These are phyloP conservation scores for Platalea minor DNA, from an alignment of 2,797 vertebrate genomes.

Conservation along the genomic window DNA sequence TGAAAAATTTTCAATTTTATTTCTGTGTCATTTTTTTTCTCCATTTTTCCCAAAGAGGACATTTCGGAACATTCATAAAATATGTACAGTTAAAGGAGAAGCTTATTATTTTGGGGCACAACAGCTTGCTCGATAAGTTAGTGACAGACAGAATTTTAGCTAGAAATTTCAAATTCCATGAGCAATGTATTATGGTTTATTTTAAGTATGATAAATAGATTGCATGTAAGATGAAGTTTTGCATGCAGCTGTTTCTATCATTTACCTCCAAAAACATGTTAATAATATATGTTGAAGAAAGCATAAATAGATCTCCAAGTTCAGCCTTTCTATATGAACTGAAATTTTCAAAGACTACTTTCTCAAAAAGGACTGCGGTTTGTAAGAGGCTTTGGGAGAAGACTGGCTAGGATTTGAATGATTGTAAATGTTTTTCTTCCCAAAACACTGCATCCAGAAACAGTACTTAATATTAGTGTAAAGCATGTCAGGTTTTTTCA, in stretches of 20 bases:
- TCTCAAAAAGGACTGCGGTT: neutral
- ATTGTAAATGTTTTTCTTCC: neutral
- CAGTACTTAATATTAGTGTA: neutral
- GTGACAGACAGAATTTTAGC: neutral
- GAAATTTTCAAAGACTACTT: neutral
- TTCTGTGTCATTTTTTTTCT: neutral
- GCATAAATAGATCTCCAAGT: neutral
- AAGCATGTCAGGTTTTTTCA: neutral
- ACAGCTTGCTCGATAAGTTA: neutral
- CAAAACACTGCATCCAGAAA: neutral
- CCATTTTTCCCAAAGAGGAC: neutral
- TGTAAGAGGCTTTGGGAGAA: neutral
- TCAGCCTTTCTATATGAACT: neutral
- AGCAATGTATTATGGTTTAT: neutral
- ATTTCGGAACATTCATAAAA: neutral
- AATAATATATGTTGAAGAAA: neutral
- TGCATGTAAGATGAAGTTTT: neutral
- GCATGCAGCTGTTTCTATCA: neutral
- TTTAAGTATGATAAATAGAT: neutral
- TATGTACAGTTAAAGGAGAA: neutral
- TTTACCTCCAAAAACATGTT: neutral
- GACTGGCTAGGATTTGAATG: neutral
- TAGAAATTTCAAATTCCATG: neutral
- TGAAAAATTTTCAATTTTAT: neutral
- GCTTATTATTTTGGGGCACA: neutral